Evolutionary conservation across 2,888 invertebrate species (phyloP), one percentile per base, ranked within the genome.

Genomic region (Dasypolia templi): DNA sequence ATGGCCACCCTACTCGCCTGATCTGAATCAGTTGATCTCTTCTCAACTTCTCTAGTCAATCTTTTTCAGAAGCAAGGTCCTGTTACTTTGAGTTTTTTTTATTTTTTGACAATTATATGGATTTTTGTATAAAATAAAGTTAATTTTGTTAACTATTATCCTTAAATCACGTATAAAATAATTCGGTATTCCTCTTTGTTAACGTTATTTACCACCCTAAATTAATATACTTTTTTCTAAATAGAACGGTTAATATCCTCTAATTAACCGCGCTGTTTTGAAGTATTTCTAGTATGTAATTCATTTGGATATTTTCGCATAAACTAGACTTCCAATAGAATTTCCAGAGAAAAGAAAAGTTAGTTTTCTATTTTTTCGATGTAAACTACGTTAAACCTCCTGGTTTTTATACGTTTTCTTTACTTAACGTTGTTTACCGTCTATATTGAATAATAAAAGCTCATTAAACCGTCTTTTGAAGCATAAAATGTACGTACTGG

Each of bases 391-490:
- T 59, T 64, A 56, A 67, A 58, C 44, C 56, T 64, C 39, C 53
- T n/a, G 53, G 26, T 59, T 74, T 58, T 74, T 35, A 39, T 35
- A 49, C 39, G 35, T 55, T 74, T 79, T 68, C 26, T 56, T 66
- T 61, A 6, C 64, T 6, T 42, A 76, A 66, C 62, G 63, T 81
- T 63, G 66, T 81, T 81, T 77, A 77, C 55, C 35, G 51, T 53
- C 39, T 68, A 58, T 77, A 55, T 59, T 61, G 64, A 80, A 81
- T 77, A 80, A 76, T 76, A 67, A 59, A 71, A 72, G 64, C 64
- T 77, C 81, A 72, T 80, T 80, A 77, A 71, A 67, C 67, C 81
- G 59, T 61, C 72, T 81, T 81, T 77, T 64, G 56, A 67, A 76
- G 76, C 71, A 72, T 72, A 81, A 80, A 79, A 71, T 71, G 22